Percentiles rank a stretch among this genome's conserved stretches.
phyloP scores from a whole-genome alignment of 2,113 vertebrate genomes.

The Carollia perspicillata region DNA sequence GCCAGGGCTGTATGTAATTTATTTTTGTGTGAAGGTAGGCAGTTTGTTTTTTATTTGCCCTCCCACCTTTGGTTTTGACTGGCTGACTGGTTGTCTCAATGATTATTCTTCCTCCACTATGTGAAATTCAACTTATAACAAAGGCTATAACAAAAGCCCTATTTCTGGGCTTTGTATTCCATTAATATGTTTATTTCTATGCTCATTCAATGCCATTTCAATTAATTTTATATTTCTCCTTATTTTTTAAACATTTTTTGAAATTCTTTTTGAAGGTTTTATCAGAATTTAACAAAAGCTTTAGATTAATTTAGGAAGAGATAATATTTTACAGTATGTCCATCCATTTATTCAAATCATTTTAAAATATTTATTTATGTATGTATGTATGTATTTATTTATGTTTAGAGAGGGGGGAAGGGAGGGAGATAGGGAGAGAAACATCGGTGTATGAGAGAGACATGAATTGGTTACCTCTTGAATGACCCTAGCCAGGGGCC shows the following conservation, averaged over 20 bases:
- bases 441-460: too few species aligned
- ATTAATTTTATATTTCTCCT: not conserved
- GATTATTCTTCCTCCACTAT: not conserved
- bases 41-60: not conserved
- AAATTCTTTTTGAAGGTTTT: not conserved
- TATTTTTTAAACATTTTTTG: not conserved
- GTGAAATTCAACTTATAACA: not conserved
- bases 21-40: not conserved
- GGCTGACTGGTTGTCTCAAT: not conserved
- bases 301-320: not conserved
- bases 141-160: not conserved
- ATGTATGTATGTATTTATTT: too few species aligned
- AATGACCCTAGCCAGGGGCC: too few species aligned
- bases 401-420: too few species aligned
- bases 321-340: not conserved
- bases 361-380: too few species aligned
- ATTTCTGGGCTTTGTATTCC: not conserved
- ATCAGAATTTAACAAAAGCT: not conserved
- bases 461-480: too few species aligned
- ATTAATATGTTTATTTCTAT: not conserved
- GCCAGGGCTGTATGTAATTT: not conserved
- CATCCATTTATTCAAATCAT: not conserved
- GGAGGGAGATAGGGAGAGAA: too few species aligned
- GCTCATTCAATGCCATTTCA: not conserved
- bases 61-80: not conserved